These are phyloP conservation scores for Resseliella maxima DNA, from an alignment of 2,888 invertebrate species.

Conservation along the genomic window DNA sequence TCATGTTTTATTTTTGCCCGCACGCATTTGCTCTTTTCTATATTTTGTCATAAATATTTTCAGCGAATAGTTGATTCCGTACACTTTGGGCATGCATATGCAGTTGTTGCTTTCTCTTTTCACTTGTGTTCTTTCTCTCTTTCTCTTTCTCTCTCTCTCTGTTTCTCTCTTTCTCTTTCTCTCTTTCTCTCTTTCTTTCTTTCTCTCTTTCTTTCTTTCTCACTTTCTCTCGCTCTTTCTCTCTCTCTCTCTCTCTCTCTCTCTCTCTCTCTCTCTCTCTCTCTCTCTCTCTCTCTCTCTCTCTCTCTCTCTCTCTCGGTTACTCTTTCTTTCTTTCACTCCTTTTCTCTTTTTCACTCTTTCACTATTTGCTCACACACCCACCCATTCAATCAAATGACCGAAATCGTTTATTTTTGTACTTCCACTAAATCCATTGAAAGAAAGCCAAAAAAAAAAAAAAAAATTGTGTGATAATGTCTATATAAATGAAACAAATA, in stretches of 20 bases:
- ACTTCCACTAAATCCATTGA: background rate
- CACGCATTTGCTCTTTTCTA: background rate
- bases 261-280: background rate
- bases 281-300: background rate
- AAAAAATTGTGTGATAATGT: too few species aligned
- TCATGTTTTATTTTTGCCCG: background rate
- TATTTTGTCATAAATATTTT: background rate
- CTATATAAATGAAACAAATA: too few species aligned
- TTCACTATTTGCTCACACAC: background rate
- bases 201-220: background rate
- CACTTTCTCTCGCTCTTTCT: too few species aligned
- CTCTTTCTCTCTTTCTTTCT: too few species aligned
- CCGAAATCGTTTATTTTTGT: background rate
- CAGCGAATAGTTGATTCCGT: too few species aligned
- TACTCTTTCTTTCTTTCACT: background rate
- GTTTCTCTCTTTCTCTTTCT: background rate
- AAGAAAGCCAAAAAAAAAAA: background rate
- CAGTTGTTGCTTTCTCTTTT: too few species aligned
- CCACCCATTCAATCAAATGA: background rate
- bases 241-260: background rate
- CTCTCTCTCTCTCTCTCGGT: too few species aligned
- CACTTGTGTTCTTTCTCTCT: too few species aligned
- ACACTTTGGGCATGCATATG: too few species aligned
- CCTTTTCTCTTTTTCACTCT: too few species aligned
- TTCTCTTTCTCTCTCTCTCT: too few species aligned